Conservation (phyloP, 2,888 invertebrate species). For the Epirrita christyi region DNA sequence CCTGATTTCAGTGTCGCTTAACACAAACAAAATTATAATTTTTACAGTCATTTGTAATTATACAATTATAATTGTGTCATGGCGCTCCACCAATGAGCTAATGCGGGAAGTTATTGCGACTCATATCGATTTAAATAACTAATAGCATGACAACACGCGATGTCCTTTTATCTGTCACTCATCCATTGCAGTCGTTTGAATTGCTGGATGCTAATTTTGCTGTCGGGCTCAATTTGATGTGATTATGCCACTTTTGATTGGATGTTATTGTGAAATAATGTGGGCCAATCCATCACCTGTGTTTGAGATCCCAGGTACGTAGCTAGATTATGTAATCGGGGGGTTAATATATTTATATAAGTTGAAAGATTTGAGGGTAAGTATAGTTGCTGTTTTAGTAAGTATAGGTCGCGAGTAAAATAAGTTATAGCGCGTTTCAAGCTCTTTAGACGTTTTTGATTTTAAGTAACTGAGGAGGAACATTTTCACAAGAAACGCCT, state of each 20-base stretch:
- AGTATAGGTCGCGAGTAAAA: too few species aligned
- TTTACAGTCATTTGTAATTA: not conserved
- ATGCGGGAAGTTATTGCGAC: constrained; percentile 16
- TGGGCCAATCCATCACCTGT: not conserved
- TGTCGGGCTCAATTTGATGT: constrained; percentile 8
- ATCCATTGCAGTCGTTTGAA: constrained; percentile 14
- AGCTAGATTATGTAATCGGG: too few species aligned
- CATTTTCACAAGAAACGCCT: too few species aligned
- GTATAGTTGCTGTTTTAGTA: too few species aligned
- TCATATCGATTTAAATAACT: constrained; percentile 11
- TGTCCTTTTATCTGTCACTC: constrained; percentile 29
- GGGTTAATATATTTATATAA: too few species aligned
- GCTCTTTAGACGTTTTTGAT: too few species aligned
- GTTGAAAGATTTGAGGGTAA: too few species aligned
- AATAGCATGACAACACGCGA: constrained; percentile 26
- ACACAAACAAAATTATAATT: not conserved
- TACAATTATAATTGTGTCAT: constrained; percentile 4
- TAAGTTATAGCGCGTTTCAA: too few species aligned
- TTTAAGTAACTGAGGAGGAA: too few species aligned
- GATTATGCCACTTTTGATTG: constrained; percentile 5
- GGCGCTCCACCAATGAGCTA: constrained; percentile 3
- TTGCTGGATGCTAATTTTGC: constrained; percentile 18
- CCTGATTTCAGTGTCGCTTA: too few species aligned
- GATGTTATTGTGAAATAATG: not conserved
- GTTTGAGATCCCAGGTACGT: too few species aligned